These are phyloP conservation scores for Ornithoptera alexandrae DNA, from an alignment of 2,888 invertebrate genomes.

Conservation along the genomic window DNA sequence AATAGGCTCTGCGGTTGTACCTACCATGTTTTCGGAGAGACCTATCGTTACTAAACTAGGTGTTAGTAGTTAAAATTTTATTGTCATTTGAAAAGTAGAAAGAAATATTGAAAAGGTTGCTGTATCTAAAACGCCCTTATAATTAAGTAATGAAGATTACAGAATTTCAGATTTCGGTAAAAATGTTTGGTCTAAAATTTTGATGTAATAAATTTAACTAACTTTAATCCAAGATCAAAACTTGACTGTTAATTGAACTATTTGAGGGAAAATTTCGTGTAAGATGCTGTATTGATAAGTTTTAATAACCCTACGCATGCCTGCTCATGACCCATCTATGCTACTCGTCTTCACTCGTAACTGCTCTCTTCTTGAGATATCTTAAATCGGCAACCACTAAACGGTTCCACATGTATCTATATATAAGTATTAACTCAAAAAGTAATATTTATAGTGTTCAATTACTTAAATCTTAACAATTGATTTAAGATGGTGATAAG, in stretches of 20 bases:
- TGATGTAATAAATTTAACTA: neutral
- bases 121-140: too few relatives aligned
- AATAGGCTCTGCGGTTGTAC: too few relatives aligned
- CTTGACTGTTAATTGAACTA: neutral
- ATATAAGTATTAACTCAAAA: neutral
- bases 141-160: too few relatives aligned
- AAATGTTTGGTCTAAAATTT: neutral
- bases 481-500: neutral
- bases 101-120: neutral
- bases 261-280: constrained; percentile 3
- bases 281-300: constrained; percentile 11
- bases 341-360: neutral
- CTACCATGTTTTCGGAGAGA: too few relatives aligned
- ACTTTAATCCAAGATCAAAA: neutral
- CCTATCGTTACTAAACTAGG: neutral
- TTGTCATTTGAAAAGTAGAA: neutral
- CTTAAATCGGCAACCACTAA: neutral
- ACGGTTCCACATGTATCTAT: neutral
- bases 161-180: too few relatives aligned
- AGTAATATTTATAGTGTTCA: neutral
- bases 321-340: constrained; percentile 9
- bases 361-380: neutral
- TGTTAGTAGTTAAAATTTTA: neutral
- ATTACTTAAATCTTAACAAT: neutral
- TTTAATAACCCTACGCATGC: constrained; percentile 11